Conservation (phyloP, 2,113 vertebrate species). For the Beaufortia kweichowensis region DNA sequence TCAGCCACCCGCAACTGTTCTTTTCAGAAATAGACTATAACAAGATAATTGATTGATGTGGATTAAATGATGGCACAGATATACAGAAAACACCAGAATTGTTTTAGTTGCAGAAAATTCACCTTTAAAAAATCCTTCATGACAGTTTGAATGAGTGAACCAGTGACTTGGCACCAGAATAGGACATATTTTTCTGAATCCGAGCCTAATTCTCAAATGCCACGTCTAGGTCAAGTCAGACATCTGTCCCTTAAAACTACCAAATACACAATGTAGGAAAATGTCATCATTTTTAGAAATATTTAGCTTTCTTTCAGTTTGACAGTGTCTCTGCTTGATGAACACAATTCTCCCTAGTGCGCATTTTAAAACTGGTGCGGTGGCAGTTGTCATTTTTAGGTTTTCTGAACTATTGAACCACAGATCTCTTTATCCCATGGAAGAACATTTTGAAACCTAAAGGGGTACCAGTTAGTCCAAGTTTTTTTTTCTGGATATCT, state of each 20-base stretch:
- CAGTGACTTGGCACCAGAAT: neutral
- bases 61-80: too few species aligned
- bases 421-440: neutral
- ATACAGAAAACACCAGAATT: too few species aligned
- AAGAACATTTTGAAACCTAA: conserved; percentile 9
- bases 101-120: too few species aligned
- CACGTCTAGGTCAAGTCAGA: neutral
- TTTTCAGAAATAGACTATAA: too few species aligned
- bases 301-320: neutral
- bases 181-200: neutral
- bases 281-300: neutral
- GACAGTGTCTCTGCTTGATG: neutral
- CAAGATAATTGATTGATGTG: too few species aligned
- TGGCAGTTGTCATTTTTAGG: neutral
- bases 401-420: conserved; percentile 11
- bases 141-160: neutral
- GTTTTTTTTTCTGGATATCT: too few species aligned
- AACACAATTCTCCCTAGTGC: neutral
- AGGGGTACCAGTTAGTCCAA: neutral
- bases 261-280: neutral
- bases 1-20: too few species aligned
- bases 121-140: neutral
- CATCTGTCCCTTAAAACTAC: neutral
- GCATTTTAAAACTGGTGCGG: neutral
- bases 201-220: neutral